Base-by-base conservation (phyloP, 35 echinoderm and acorn worm genomes). In the Lytechinus pictus region DNA sequence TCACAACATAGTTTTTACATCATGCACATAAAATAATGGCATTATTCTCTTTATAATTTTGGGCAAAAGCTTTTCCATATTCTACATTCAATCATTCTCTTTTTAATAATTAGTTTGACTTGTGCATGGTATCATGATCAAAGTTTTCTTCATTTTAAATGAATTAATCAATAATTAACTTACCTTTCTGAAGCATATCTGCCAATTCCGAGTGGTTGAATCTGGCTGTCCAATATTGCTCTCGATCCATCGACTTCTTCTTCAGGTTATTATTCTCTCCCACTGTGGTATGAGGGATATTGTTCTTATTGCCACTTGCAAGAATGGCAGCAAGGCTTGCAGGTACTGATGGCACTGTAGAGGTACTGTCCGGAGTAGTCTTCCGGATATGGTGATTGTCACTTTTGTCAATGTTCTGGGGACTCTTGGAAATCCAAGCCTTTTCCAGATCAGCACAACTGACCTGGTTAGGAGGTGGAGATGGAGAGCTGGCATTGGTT, bases 391-490 rank as follows among this genome's bases (percentile, higher is more conserved):
- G 29, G 52, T 90, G 28, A 54, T 93, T 93, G 52, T 33, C 55
- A 55, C 92, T 28, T 93, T 33, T 27, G 53, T 93, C 53, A 33
- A 27, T 54, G 54, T 54, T 93, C 53, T 93, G 88, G 11, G 92
- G 92, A 57, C 54, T 93, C 54, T 54, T 57, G 55, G 92, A 12
- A 55, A 93, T 93, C 92, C 92, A 93, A 10, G 92, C 52, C 54
- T 93, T 93, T 57, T 93, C 92, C 27, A 93, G 92, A 27, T 93
- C 92, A 27, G 28, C 92, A 93, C 92, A 93, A 57, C 92, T 93
- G n/a, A 93, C 92, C 54, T 93, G 92, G 52, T 54, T 90, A 55
- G 52, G 12, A 33, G 53, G 13, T 28, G 90, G 44, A n/a, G 92
- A 28, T 14, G 92, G 54, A 4, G 92, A 93, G 11, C 27, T 93